Base-by-base conservation (phyloP, 2,797 vertebrate genomes). In the Tokudaia muenninki region DNA sequence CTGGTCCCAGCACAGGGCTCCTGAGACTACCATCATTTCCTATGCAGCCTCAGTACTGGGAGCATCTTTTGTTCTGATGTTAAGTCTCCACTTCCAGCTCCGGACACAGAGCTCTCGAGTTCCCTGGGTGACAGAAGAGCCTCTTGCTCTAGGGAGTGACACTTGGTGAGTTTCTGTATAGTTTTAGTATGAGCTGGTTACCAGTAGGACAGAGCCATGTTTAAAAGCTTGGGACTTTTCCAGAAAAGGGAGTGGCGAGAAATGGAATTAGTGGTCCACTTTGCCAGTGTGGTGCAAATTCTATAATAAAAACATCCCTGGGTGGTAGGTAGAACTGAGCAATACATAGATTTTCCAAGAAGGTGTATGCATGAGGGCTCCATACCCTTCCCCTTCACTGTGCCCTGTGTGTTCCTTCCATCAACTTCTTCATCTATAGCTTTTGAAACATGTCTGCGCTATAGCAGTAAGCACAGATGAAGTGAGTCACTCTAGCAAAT, bases 301-400 rank as follows among this genome's bases (percentile, higher is more conserved):
- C 59, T 26, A 16, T 37, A 37, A 22, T 47, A 37, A 22, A 82
- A 50, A 34, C 13, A 72, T 72, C 79, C 55, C 29, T 17, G 63
- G 24, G 24, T 8, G 1, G 6, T 6, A 11, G 11, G 34, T 21
- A 37, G 67, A 34, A 19, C 16, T 70, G 34, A 72, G n/a, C 17
- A 21, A 26, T 44, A 44, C 4, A 1, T 12, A 50, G 61, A 31
- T 5, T 0, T 4, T 0, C 21, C 80, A 19, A 21, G n/a, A 57
- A 29, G 61, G 52, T 31, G 0, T 10, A 11, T 7, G 9, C 21
- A 22, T 4, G 59, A 50, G 34, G 21, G 29, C 22, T 12, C 7
- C 14, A 1, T 6, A 13, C 57, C 55, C 63, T 34, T 21, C 16
- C 34, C 31, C 31, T 37, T 74, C 6, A 3, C 24, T 29, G 11